Conservation (phyloP, 2,797 vertebrate species). For the Amphiprion clarkii region DNA sequence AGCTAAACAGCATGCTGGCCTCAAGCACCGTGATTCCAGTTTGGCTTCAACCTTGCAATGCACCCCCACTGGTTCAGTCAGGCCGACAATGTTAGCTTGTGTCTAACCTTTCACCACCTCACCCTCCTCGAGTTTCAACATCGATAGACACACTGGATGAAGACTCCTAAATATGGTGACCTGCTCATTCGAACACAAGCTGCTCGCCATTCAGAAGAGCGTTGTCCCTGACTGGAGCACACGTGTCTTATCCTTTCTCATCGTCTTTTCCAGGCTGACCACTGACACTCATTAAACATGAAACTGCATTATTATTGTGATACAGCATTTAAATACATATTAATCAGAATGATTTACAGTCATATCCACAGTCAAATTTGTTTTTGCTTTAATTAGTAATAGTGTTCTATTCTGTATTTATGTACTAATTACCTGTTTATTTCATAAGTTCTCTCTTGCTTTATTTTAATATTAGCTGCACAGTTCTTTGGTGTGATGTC, state of each 20-base stretch:
- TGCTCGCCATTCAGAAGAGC: constrained; percentile 14
- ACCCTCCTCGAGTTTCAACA: constrained; percentile 43
- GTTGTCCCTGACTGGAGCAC: neutral
- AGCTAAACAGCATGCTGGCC: constrained; percentile 47
- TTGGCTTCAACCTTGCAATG: constrained; percentile 51
- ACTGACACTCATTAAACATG: no score
- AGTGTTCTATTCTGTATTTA: no score
- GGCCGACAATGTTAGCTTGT: constrained; percentile 42
- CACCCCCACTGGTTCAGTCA: constrained; percentile 49
- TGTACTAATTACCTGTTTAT: no score
- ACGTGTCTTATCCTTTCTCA: neutral
- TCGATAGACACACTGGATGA: constrained; percentile 15
- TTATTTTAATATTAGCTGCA: no score
- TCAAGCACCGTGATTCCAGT: constrained; percentile 50
- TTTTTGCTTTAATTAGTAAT: no score
- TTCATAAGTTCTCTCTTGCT: no score
- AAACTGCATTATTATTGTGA: no score
- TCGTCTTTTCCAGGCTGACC: no score
- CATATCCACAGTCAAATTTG: no score
- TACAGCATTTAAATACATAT: no score
- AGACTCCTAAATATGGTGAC: constrained; percentile 24
- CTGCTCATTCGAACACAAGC: neutral
- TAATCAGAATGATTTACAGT: no score
- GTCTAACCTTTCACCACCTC: constrained; percentile 32
- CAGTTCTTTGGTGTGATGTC: no score